phyloP scores from a whole-genome alignment of 2,797 vertebrate genomes.

The Xerus rutilus region DNA sequence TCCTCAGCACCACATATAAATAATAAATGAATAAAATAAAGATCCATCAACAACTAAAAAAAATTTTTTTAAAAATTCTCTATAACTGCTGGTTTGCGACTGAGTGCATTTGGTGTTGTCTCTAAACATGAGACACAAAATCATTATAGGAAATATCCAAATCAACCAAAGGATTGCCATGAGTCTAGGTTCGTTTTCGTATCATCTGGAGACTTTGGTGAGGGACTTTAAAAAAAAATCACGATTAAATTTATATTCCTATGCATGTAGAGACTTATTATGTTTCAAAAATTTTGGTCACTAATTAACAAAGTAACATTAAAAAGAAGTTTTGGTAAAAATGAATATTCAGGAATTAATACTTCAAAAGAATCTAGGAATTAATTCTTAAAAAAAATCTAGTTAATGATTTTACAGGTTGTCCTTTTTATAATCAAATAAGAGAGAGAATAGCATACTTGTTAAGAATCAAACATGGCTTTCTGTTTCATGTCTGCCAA shows the following conservation, averaged over 20 bases:
- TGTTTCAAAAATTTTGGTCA: not conserved
- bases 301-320: conserved; percentile 19
- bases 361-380: conserved; percentile 2
- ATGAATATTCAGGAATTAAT: not conserved
- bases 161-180: not conserved
- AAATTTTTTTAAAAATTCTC: conserved; percentile 44
- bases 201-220: not conserved
- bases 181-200: not conserved
- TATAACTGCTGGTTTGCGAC: not conserved
- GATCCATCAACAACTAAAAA: not conserved
- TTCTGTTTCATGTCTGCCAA: not conserved
- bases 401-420: not conserved
- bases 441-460: not conserved
- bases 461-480: not conserved
- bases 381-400: no score
- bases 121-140: conserved; percentile 20
- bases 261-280: not conserved
- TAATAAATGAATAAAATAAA: no score
- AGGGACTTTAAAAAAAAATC: not conserved
- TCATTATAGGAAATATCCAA: conserved; percentile 12
- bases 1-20: no score
- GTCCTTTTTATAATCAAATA: not conserved
- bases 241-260: not conserved
- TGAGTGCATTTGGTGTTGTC: not conserved
- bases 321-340: not conserved